Percentiles rank a stretch among this genome's conserved stretches.
Conservation (phyloP, 2,888 invertebrate genomes). For the Molorchus minor region DNA sequence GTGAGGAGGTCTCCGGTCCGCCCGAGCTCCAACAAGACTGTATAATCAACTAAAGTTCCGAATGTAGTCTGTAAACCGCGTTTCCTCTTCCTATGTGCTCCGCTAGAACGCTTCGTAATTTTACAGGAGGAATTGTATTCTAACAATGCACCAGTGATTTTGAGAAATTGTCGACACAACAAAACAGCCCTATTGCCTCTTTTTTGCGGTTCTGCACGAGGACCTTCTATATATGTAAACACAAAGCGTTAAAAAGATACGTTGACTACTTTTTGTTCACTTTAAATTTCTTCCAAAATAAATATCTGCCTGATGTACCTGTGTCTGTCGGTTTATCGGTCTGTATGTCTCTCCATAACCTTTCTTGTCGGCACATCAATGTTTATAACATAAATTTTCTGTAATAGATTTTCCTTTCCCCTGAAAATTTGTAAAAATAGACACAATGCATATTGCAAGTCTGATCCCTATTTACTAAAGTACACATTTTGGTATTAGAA, state of each 20-base stretch:
- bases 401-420: no score
- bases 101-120: conserved; percentile 44
- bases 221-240: conserved; percentile 6
- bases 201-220: conserved; percentile 13
- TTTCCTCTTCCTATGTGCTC: conserved; percentile 44
- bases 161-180: conserved; percentile 51
- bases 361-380: no score
- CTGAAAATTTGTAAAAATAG: no score
- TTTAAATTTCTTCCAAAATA: no score
- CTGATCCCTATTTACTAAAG: no score
- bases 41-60: conserved; percentile 45
- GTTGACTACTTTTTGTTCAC: no score
- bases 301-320: no score
- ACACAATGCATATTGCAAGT: no score
- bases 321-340: no score
- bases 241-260: conserved; percentile 5
- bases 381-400: no score
- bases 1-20: conserved; percentile 1
- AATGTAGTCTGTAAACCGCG: conserved; percentile 45
- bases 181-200: conserved; percentile 46
- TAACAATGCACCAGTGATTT: conserved; percentile 52
- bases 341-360: no score
- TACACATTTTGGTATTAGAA: no score
- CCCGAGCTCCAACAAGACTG: conserved; percentile 13
- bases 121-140: conserved; percentile 45